phyloP scores from a whole-genome alignment of 2,888 invertebrate genomes.

The Ctenicera cuprea region DNA sequence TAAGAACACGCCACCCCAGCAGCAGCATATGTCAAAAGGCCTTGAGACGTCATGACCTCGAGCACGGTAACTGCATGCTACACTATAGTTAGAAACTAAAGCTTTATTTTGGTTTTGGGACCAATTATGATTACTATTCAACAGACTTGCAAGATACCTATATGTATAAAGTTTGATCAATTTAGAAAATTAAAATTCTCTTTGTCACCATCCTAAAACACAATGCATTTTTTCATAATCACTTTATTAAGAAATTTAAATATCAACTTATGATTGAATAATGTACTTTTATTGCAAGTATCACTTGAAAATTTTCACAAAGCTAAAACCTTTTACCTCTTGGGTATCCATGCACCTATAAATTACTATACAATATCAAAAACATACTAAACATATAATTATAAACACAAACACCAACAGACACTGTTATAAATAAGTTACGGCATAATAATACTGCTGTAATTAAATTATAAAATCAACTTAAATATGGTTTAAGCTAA shows the following conservation, averaged over 20 bases:
- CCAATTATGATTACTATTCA: too few species aligned
- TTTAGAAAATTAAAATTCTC: too few species aligned
- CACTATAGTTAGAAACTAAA: too few species aligned
- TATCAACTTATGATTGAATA: constrained; percentile 68
- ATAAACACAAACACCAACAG: constrained; percentile 26
- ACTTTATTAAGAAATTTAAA: constrained; percentile 70
- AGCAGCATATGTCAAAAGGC: too few species aligned
- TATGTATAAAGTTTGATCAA: too few species aligned
- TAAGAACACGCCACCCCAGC: too few species aligned
- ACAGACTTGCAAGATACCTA: too few species aligned
- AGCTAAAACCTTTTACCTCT: constrained; percentile 49
- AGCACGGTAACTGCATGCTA: too few species aligned
- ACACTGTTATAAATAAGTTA: constrained; percentile 26
- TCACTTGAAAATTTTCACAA: constrained; percentile 60
- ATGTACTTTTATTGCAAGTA: constrained; percentile 65
- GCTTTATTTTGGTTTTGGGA: too few species aligned
- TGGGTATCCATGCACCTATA: constrained; percentile 27
- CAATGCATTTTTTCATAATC: constrained; percentile 10
- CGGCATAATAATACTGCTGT: constrained; percentile 21
- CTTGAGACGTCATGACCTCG: too few species aligned
- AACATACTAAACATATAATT: constrained; percentile 16
- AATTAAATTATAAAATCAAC: constrained; percentile 8
- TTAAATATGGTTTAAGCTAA: background rate
- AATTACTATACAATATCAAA: constrained; percentile 29
- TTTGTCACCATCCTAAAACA: too few species aligned